These are phyloP conservation scores for Lepidocyrtinus sp. DNA, from an alignment of 2,888 invertebrate species.

Conservation along the genomic window DNA sequence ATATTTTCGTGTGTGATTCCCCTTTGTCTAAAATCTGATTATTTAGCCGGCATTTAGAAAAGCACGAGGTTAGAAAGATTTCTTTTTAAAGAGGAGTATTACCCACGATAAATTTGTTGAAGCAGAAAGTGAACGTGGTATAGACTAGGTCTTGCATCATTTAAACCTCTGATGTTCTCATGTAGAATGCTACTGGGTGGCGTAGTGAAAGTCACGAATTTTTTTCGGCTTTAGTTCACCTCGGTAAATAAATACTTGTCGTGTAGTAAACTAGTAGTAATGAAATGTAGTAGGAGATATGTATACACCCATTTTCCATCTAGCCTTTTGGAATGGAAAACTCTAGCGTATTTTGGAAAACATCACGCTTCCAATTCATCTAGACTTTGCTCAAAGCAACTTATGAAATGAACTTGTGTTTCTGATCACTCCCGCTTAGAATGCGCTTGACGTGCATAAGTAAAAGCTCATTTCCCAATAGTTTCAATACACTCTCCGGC, in stretches of 20 bases:
- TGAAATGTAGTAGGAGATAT: background rate
- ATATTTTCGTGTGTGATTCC: slow-evolving; percentile 35
- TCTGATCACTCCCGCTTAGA: too few relatives aligned
- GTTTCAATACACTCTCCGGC: too few relatives aligned
- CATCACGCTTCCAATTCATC: background rate
- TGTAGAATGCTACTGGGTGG: background rate
- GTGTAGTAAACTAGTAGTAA: background rate
- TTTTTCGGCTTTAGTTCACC: background rate
- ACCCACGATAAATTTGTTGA: background rate
- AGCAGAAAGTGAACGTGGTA: background rate
- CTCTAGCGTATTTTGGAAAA: background rate
- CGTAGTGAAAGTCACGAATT: background rate
- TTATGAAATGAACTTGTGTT: background rate
- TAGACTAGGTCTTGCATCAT: background rate
- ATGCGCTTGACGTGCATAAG: too few relatives aligned
- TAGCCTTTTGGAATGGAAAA: background rate
- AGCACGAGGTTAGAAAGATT: slow-evolving; percentile 36
- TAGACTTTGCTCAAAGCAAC: background rate
- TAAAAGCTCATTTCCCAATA: too few relatives aligned
- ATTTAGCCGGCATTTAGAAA: slow-evolving; percentile 4
- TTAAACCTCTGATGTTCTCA: background rate
- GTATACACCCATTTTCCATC: background rate
- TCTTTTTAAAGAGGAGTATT: background rate
- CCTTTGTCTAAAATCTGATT: slow-evolving; percentile 40
- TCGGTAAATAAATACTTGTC: background rate